Conservation (phyloP, 1,140 invertebrate species). For the Charaxes varanes region DNA sequence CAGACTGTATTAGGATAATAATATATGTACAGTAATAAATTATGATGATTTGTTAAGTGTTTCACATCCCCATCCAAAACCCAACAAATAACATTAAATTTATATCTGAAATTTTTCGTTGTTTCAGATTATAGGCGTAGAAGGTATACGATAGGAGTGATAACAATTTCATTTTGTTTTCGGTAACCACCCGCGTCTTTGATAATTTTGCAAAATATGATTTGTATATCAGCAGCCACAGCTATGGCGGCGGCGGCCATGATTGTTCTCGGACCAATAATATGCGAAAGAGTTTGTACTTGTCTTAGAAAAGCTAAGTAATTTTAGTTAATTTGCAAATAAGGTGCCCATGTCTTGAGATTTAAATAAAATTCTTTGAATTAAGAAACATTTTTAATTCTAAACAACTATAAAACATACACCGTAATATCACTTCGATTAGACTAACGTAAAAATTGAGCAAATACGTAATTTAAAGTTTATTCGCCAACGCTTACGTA, state of each 20-base stretch:
- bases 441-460: constrained; percentile 61
- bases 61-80: neutral
- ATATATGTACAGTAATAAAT: no score
- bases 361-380: constrained; percentile 31
- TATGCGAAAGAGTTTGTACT: constrained; percentile 20
- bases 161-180: neutral
- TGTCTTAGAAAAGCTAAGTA: constrained; percentile 12
- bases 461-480: constrained; percentile 44
- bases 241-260: constrained; percentile 29
- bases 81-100: constrained; percentile 2
- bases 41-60: constrained; percentile 3
- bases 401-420: constrained; percentile 62
- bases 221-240: constrained; percentile 34
- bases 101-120: constrained; percentile 7
- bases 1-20: neutral
- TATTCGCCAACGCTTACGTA: constrained; percentile 37
- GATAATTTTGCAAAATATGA: constrained; percentile 26
- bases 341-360: neutral
- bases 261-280: constrained; percentile 29
- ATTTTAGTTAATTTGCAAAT: no score
- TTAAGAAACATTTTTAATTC: constrained; percentile 60
- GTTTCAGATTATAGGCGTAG: constrained; percentile 12
- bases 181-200: no score
- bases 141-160: neutral
- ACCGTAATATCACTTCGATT: constrained; percentile 71